These are phyloP conservation scores for Coenobita brevimanus DNA, from an alignment of 1,140 invertebrate genomes.

Conservation along the genomic window DNA sequence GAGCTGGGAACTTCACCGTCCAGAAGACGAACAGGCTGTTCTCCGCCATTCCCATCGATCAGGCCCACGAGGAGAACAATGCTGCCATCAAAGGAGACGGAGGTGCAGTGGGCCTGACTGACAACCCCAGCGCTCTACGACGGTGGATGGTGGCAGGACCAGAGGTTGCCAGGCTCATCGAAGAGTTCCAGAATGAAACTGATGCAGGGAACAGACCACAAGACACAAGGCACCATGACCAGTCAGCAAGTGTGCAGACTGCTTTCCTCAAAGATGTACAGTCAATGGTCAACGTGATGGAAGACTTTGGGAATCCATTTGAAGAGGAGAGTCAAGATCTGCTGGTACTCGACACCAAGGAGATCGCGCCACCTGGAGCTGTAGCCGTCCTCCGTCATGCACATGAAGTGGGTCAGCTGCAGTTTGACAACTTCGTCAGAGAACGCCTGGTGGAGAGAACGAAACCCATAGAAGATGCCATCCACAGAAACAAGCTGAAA, in stretches of 20 bases:
- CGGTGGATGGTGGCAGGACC: constrained; percentile 15
- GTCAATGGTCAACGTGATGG: constrained; percentile 4
- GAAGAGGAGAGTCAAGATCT: constrained; percentile 8
- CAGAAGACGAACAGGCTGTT: constrained; percentile 3
- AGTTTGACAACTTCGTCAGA: constrained; percentile 5
- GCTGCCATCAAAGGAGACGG: neutral
- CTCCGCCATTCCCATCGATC: neutral
- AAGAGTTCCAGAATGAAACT: constrained; percentile 8
- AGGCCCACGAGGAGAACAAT: constrained; percentile 6
- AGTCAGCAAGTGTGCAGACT: constrained; percentile 14
- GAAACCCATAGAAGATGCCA: constrained; percentile 12
- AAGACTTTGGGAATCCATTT: constrained; percentile 5
- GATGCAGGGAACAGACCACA: neutral
- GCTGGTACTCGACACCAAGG: constrained; percentile 8
- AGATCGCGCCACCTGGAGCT: constrained; percentile 13
- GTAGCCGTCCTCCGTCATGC: neutral
- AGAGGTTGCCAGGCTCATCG: neutral
- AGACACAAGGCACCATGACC: constrained; percentile 17
- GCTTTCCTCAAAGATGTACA: constrained; percentile 9
- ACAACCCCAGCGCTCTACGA: constrained; percentile 11
- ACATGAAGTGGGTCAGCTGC: constrained; percentile 9
- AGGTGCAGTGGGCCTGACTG: constrained; percentile 12
- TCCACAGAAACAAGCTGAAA: constrained; percentile 19
- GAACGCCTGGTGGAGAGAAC: constrained; percentile 13
- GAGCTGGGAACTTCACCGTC: constrained; percentile 6